Percentiles rank a stretch among this genome's conserved stretches.
These are phyloP conservation scores for Leptosomus discolor DNA, from an alignment of 2,113 vertebrate species.

Conservation along the genomic window DNA sequence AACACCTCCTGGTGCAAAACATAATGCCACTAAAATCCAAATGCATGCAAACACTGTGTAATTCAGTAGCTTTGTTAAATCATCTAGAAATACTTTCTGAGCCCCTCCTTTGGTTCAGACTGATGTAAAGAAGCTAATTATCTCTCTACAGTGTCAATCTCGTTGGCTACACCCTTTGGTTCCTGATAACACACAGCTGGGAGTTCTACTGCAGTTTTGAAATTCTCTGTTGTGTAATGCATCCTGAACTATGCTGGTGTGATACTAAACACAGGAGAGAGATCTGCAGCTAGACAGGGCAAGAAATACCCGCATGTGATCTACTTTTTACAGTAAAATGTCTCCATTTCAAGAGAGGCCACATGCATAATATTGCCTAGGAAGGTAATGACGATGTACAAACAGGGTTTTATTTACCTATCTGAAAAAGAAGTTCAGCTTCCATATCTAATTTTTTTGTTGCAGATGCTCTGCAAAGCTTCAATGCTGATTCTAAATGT, in stretches of 20 bases:
- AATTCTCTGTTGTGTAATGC: background rate
- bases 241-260: background rate
- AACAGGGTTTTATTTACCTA: conserved; percentile 65
- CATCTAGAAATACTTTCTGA: background rate
- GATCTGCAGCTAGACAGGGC: background rate
- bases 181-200: background rate
- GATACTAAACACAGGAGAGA: background rate
- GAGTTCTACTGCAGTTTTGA: background rate
- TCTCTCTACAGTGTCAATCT: background rate
- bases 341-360: background rate
- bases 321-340: background rate
- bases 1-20: background rate
- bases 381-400: background rate
- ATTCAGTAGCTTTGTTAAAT: background rate
- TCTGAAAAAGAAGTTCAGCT: conserved; percentile 81
- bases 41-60: background rate
- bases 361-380: background rate
- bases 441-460: conserved; percentile 73
- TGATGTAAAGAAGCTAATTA: background rate
- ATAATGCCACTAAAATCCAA: background rate
- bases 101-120: background rate
- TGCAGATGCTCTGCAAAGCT: conserved; percentile 68
- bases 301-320: background rate
- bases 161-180: background rate
- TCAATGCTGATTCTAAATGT: conserved; percentile 71